These are phyloP conservation scores for Drosophila simulans DNA, from an alignment of 1,140 invertebrate species.

Conservation along the genomic window DNA sequence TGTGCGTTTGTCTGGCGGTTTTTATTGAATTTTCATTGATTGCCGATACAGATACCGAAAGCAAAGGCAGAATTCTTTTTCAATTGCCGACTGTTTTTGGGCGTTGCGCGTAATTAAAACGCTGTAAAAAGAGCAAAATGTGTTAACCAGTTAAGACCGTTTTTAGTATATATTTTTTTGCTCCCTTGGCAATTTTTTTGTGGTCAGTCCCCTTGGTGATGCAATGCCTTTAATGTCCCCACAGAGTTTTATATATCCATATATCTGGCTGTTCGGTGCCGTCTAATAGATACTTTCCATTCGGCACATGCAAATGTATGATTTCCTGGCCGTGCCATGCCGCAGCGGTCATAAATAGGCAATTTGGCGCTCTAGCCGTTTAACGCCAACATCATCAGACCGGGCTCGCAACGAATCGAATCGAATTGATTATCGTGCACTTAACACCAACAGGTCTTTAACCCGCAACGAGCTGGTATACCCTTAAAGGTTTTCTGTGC, in stretches of 20 bases:
- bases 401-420: conserved; percentile 48
- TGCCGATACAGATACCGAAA: conserved; percentile 24
- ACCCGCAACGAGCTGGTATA: conserved; percentile 50
- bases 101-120: conserved; percentile 68
- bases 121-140: conserved; percentile 58
- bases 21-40: conserved; percentile 78
- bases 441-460: conserved; percentile 82
- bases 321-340: conserved; percentile 52
- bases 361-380: conserved; percentile 68
- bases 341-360: conserved; percentile 68
- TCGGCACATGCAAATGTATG: conserved; percentile 72
- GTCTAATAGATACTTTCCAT: conserved; percentile 62
- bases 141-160: conserved; percentile 55
- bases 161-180: conserved; percentile 1
- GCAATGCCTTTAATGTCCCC: conserved; percentile 56
- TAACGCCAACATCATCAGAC: conserved; percentile 66
- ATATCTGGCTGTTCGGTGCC: conserved; percentile 19
- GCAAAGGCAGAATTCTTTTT: conserved; percentile 54
- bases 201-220: conserved; percentile 17
- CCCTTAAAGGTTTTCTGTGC: conserved; percentile 67
- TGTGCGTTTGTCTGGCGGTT: conserved; percentile 44
- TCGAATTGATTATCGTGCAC: conserved; percentile 82
- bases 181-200: conserved; percentile 23
- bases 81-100: conserved; percentile 53
- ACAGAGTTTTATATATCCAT: conserved; percentile 12